Percentiles rank a stretch among this genome's conserved stretches.
These are phyloP conservation scores for Busseola fusca DNA, from an alignment of 2,888 invertebrate genomes.

Conservation along the genomic window DNA sequence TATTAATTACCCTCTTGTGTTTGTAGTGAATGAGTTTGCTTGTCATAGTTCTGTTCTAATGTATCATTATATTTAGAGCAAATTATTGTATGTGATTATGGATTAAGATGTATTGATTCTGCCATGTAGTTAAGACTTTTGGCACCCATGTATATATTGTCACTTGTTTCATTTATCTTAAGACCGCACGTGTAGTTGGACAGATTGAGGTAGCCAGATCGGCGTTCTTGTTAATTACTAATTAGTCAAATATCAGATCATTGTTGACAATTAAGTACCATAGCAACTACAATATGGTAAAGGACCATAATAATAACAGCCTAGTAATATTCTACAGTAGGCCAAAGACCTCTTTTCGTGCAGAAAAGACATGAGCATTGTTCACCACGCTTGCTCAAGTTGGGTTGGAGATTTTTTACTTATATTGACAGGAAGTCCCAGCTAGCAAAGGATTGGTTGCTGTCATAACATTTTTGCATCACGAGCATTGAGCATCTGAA, in stretches of 20 bases:
- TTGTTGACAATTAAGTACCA: neutral
- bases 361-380: too few species aligned
- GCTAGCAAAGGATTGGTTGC: too few species aligned
- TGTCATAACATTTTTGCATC: neutral
- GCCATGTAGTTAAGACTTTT: constrained; percentile 6
- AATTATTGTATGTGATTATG: constrained; percentile 12
- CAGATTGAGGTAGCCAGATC: constrained; percentile 4
- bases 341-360: too few species aligned
- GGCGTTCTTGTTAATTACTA: neutral
- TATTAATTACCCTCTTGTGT: constrained; percentile 67
- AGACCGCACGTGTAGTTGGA: neutral
- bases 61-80: constrained; percentile 23
- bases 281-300: neutral
- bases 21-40: constrained; percentile 37
- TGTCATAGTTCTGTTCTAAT: constrained; percentile 20
- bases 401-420: neutral
- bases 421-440: neutral
- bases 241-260: neutral
- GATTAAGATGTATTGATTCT: constrained; percentile 35
- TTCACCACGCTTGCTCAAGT: neutral
- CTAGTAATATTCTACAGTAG: too few species aligned
- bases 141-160: neutral
- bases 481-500: neutral
- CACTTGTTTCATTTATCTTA: constrained; percentile 5
- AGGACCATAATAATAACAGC: too few species aligned